Base-by-base conservation (phyloP, 2,113 vertebrate species). In the Hystrix brachyura region DNA sequence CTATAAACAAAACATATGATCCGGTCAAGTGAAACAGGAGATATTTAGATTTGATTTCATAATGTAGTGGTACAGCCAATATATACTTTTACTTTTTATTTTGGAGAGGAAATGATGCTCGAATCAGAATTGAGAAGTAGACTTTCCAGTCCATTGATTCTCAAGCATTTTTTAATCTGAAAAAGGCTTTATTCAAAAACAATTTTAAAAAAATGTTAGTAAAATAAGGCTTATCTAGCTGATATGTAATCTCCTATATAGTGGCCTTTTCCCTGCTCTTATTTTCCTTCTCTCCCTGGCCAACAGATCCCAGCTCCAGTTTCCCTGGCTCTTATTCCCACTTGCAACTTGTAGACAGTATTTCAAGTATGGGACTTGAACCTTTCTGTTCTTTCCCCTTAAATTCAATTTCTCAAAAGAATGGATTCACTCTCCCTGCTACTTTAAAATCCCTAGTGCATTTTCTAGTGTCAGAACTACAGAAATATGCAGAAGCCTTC, bases 31-130 rank as follows among this genome's bases (percentile, higher is more conserved):
- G 60, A 94, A 96, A 88, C 65, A 94, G 83, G 46, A 87, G 79
- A 90, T 92, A 86, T 94, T 94, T 95, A 90, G 94, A 96, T 91
- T 92, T 74, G 59, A 93, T 83, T 96, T 83, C 62, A 21, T 51
- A 88, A 38, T 90, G 57, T 53, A 87, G 48, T 85, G 27, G 38
- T 81, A 53, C 38, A 79, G 8, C 9, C 53, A 85, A 83, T 51
- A 46, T 38, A 17, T 90, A 59, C 29, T 94, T 96, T 94, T 95
- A 79, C 87, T 91, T 97, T 92, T 90, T 74, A 95, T 64, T 96
- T 97, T 38, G 71, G 48, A 96, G 48, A 53, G 91, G 81, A 94
- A 95, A 96, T 88, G 7, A 82, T 57, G 14, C 82, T 90, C 82
- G 15, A 96, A 85, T 53, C 74, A 83, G 51, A 97, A 95, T 10